Base-by-base conservation (phyloP, 2,113 vertebrate species). In the Colistium nudipinnis region DNA sequence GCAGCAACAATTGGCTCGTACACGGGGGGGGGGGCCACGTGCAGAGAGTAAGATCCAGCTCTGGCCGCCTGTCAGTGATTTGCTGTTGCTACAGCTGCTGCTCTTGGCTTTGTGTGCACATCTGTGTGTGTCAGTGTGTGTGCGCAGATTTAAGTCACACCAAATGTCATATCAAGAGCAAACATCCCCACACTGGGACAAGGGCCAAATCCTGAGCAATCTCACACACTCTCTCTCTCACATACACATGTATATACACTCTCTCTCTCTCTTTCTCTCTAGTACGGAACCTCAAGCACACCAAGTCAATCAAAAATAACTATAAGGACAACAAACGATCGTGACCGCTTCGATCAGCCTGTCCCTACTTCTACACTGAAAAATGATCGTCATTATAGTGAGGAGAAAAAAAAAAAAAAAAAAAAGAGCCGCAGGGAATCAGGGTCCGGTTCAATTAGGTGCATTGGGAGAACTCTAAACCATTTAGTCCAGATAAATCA, bases 131-230 rank as follows among this genome's bases (percentile, higher is more conserved):
- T 56, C 24, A 49, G 33, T 48, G 19, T 41, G 2, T 64, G 64
- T 56, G 67, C 33, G 36, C 41, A 63, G 71, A 79, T 85, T 84
- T 74, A 78, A 84, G 76, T 85, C 78, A 69, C 72, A 83, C 62
- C 55, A 87, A 90, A 90, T 84, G 88, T 88, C 84, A 84, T 70
- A 85, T 82, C 72, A 64, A 80, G 76, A 87, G 74, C 76, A 88
- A 84, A 88, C 74, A 85, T 76, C 75, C 67, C 79, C 66, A 82
- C 28, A 57, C 51, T 56, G 78, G 64, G 43, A 45, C 44, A 16
- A 28, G 33, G 6, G 78, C 82, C 88, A 88, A 87, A 88, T 77
- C 76, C 74, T 68, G 49, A 80, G 73, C 65, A 73, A 73, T 77
- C 83, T 38, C 54, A 64, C 43, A 53, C 45, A 22, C 49, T 41